Percentiles rank a stretch among this genome's conserved stretches.
Conservation (phyloP, 2,797 vertebrate genomes). For the Cephalopachus bancanus region DNA sequence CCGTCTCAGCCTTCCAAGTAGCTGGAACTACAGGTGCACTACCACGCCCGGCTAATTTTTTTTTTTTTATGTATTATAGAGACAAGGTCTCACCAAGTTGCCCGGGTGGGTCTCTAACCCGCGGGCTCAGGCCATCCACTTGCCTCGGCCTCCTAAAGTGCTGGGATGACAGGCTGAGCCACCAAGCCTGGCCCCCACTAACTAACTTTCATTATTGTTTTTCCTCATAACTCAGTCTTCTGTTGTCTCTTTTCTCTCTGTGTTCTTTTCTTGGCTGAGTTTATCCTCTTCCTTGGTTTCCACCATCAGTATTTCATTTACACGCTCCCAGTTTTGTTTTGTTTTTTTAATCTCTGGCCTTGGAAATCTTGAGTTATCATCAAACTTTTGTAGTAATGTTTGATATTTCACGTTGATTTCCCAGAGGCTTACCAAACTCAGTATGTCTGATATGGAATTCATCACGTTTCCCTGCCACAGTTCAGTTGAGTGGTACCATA, state of each 20-base stretch:
- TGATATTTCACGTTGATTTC: neutral
- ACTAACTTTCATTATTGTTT: neutral
- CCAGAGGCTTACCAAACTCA: neutral
- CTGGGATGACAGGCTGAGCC: no score
- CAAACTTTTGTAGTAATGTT: neutral
- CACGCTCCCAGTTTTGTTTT: neutral
- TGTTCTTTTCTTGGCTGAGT: slow-evolving; percentile 28
- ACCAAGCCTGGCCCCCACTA: no score
- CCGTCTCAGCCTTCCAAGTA: no score
- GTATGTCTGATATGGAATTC: neutral
- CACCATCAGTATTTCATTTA: neutral
- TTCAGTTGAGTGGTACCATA: neutral
- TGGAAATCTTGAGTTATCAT: neutral
- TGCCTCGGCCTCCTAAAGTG: no score
- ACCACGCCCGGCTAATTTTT: no score
- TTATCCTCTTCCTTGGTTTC: neutral
- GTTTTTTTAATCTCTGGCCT: neutral
- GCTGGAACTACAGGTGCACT: no score
- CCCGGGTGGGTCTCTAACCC: no score
- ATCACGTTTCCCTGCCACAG: neutral
- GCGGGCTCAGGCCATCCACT: no score
- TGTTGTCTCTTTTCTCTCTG: neutral
- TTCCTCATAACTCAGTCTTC: slow-evolving; percentile 22
- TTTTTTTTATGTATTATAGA: no score
- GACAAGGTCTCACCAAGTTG: no score